A percentile compares a stretch with the other conserved stretches of the same genome.
phyloP scores from a whole-genome alignment of 2,113 vertebrate genomes.

The Gnathonemus echidnorhynchus region DNA sequence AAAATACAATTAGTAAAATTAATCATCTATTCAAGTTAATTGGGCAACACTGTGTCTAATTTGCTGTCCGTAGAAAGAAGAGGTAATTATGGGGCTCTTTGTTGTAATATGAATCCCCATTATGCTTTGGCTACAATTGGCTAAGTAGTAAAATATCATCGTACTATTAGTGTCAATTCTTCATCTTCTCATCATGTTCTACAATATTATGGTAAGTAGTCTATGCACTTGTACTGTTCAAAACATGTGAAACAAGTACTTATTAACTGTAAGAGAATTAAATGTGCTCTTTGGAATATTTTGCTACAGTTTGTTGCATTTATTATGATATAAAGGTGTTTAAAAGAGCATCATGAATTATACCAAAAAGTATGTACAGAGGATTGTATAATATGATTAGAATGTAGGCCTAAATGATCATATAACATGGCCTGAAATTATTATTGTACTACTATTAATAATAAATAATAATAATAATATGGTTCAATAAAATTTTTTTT shows the following conservation, averaged over 20 bases:
- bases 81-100: constrained; percentile 7
- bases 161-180: not conserved
- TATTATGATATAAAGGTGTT: not conserved
- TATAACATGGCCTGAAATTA: not conserved
- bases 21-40: constrained; percentile 15
- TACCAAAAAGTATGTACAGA: not conserved
- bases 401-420: not conserved
- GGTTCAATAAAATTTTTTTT: not conserved
- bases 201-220: not conserved
- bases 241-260: not conserved
- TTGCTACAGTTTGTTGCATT: not conserved
- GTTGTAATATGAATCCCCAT: constrained; percentile 16
- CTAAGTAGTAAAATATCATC: constrained; percentile 2
- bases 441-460: not conserved
- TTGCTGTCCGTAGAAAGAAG: constrained; percentile 14
- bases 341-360: not conserved
- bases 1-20: constrained; percentile 21
- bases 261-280: not conserved
- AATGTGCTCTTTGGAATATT: not conserved
- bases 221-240: not conserved
- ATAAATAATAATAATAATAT: not conserved
- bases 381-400: not conserved
- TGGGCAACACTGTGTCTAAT: constrained; percentile 11
- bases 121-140: constrained; percentile 12
- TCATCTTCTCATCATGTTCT: not conserved